Percentiles rank a stretch among this genome's conserved stretches.
Evolutionary conservation across 2,888 invertebrate species (phyloP).

Genomic region (Macrophya alboannulata): DNA sequence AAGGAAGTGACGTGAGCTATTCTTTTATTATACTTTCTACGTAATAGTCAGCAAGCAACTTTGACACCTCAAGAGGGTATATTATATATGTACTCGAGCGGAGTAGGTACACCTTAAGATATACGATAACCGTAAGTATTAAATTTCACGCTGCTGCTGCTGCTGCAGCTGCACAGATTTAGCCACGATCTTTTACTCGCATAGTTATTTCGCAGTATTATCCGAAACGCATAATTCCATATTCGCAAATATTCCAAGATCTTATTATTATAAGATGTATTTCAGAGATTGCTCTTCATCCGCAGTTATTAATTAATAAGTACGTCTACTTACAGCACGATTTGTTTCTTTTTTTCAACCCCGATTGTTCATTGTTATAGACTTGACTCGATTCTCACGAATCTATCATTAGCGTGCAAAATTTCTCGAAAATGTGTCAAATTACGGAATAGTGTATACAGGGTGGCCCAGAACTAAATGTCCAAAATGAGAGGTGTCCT

Average conservation of each 20-base stretch:
- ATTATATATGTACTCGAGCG: background rate
- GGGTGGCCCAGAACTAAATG: too few relatives aligned
- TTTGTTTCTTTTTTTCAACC: background rate
- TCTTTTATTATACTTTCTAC: constrained; percentile 25
- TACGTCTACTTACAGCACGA: background rate
- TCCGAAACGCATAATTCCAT: background rate
- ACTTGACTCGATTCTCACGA: constrained; percentile 13
- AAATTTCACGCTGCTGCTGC: constrained; percentile 10
- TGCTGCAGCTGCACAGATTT: constrained; percentile 4
- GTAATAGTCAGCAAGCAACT: constrained; percentile 18
- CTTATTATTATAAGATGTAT: background rate
- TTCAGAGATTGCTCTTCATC: background rate
- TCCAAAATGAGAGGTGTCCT: too few relatives aligned
- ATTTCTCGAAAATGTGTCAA: background rate
- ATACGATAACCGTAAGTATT: constrained; percentile 14
- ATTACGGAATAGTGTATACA: background rate
- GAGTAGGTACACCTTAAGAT: background rate
- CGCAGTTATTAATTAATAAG: background rate
- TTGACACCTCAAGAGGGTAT: constrained; percentile 13
- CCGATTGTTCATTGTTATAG: constrained; percentile 9
- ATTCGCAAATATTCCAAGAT: background rate
- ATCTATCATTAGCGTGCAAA: background rate
- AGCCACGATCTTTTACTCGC: background rate
- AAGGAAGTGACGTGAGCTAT: constrained; percentile 24
- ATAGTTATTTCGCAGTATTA: background rate